Evolutionary conservation across 2,113 vertebrate genomes (phyloP).

Genomic region (Nerophis lumbriciformis): DNA sequence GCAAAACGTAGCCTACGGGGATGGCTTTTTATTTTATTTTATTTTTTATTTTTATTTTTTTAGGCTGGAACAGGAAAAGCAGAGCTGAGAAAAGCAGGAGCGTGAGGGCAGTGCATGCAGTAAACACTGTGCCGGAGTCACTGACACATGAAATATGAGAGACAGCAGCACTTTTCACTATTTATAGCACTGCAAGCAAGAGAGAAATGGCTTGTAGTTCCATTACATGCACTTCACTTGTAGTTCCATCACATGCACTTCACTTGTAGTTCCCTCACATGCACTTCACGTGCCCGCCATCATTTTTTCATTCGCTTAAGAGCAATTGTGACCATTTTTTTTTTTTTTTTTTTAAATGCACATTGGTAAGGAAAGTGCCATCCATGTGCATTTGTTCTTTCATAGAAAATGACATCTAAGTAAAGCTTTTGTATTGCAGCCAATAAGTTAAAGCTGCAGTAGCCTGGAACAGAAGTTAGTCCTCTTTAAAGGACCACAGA

Average conservation of each 20-base stretch:
- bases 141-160: slow-evolving; percentile 75
- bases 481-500: no score
- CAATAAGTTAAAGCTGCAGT: no score
- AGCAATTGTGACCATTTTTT: slow-evolving; percentile 25
- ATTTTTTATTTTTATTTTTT: no score
- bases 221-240: slow-evolving; percentile 41
- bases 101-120: slow-evolving; percentile 34
- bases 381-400: slow-evolving; percentile 2
- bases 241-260: slow-evolving; percentile 10
- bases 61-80: neutral
- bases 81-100: slow-evolving; percentile 4
- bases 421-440: neutral
- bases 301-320: slow-evolving; percentile 40
- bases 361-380: slow-evolving; percentile 14
- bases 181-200: slow-evolving; percentile 61
- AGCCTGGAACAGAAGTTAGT: no score
- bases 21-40: neutral
- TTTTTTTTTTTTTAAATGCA: slow-evolving; percentile 16
- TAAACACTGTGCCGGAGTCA: slow-evolving; percentile 59
- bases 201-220: slow-evolving; percentile 39
- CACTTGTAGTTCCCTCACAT: no score
- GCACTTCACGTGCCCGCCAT: slow-evolving; percentile 26
- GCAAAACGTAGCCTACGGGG: slow-evolving; percentile 9
- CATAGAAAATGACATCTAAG: neutral
- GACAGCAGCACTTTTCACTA: slow-evolving; percentile 66